Evolutionary conservation across 2,797 vertebrate species (phyloP).

Genomic region (Syndactyla subalaris): DNA sequence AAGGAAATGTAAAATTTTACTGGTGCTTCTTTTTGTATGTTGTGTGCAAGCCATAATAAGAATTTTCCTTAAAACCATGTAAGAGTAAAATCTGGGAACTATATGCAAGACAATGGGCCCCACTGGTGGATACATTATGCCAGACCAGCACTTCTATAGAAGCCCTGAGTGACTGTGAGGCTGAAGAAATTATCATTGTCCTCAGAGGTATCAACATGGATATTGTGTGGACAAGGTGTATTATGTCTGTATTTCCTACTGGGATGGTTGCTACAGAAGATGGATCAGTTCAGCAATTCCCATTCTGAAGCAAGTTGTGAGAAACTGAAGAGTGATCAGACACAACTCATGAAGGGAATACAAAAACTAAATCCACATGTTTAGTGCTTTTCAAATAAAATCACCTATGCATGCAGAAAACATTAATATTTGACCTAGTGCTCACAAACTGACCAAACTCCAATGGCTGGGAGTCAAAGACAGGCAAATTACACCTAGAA

Average conservation of each 20-base stretch:
- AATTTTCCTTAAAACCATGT: rapidly evolving
- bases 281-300: background rate
- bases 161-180: background rate
- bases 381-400: background rate
- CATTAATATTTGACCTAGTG: background rate
- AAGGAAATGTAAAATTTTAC: background rate
- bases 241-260: background rate
- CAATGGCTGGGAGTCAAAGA: background rate
- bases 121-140: rapidly evolving
- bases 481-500: background rate
- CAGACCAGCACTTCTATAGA: background rate
- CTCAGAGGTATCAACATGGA: background rate
- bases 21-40: background rate
- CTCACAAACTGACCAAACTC: background rate
- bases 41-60: background rate
- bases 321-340: background rate
- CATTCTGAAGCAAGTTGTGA: background rate
- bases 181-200: background rate
- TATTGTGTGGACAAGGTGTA: background rate
- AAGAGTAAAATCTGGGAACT: background rate
- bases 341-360: background rate
- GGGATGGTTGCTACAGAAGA: background rate
- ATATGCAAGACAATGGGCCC: background rate
- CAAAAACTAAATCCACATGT: background rate
- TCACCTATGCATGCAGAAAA: background rate